These are phyloP conservation scores for Zelleria hepariella DNA, from an alignment of 2,888 invertebrate species.

Conservation along the genomic window DNA sequence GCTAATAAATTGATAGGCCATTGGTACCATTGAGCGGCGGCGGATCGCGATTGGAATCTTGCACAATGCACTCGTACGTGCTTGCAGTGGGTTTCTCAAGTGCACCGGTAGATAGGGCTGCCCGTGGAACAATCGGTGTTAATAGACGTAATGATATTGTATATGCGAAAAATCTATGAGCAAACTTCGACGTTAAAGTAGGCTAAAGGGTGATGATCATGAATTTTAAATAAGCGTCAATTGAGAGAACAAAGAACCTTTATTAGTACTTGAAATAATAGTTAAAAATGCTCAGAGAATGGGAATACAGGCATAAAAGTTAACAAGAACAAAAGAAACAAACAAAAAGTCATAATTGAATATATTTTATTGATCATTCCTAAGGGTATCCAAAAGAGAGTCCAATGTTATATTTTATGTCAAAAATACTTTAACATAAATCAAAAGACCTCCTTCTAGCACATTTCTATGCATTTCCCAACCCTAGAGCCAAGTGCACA, in stretches of 20 bases:
- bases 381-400: too few species aligned
- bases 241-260: too few species aligned
- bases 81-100: slow-evolving; percentile 8
- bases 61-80: slow-evolving; percentile 11
- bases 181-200: too few species aligned
- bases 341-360: not conserved
- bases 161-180: too few species aligned
- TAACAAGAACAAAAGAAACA: too few species aligned
- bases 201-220: too few species aligned
- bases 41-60: slow-evolving; percentile 10
- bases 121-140: not conserved
- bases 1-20: slow-evolving; percentile 11
- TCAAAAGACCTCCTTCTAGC: not conserved
- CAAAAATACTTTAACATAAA: too few species aligned
- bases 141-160: not conserved
- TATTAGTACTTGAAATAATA: too few species aligned
- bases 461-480: not conserved
- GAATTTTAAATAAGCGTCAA: too few species aligned
- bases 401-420: too few species aligned
- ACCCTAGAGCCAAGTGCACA: not conserved
- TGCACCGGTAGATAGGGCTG: slow-evolving; percentile 5
- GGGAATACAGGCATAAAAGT: too few species aligned
- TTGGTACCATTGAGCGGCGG: slow-evolving; percentile 2
- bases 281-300: too few species aligned
- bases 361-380: not conserved